Evolutionary conservation across 2,888 invertebrate genomes (phyloP), one percentile per base, ranked within the genome.

Genomic region (Latheticus oryzae): DNA sequence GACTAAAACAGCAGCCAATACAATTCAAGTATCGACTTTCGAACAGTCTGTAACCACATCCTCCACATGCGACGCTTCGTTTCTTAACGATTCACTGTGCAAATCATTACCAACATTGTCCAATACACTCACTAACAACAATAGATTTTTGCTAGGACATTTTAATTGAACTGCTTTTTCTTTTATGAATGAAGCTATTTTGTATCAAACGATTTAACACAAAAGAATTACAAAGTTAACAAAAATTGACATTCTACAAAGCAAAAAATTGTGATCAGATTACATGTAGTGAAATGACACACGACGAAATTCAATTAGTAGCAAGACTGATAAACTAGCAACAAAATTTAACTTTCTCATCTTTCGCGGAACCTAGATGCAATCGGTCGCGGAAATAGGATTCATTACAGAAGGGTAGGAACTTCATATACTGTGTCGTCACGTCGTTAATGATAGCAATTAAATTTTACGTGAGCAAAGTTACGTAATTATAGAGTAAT

Each of bases 361-460:
- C 7, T 5, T 9, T 8, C 37, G 5, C 19, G 21, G 21, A 38
- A 19, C 17, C 17, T 3, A 11, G 48, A 47, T 47, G 21, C 19
- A 13, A 47, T 43, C 28, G 28, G 15, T 15, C n/a, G 32, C 19
- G 33, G 47, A 33, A 47, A 47, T 23, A 37, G 26, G 48, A 35
- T 48, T 16, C 48, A 35, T 48, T 48, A 32, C 48, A 33, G 43
- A 9, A 19, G 37, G 48, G 9, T 11, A n/a, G 13, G 15, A 17
- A 16, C 17, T 24, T 35, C 48, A 51, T 37, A 32, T 21, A 51
- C 16, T 37, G 38, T 26, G 26, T 50, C 37, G 37, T 28, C 45
- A 47, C 30, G 54, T 54, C 38, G 42, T 54, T 54, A 54, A 30
- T 19, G 45, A 38, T 30, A 38, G 45, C 21, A 54, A 54, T 54